Percentiles rank a stretch among this genome's conserved stretches.
These are phyloP conservation scores for Heliconius eleuchia DNA, from an alignment of 1,140 invertebrate species.

Conservation along the genomic window DNA sequence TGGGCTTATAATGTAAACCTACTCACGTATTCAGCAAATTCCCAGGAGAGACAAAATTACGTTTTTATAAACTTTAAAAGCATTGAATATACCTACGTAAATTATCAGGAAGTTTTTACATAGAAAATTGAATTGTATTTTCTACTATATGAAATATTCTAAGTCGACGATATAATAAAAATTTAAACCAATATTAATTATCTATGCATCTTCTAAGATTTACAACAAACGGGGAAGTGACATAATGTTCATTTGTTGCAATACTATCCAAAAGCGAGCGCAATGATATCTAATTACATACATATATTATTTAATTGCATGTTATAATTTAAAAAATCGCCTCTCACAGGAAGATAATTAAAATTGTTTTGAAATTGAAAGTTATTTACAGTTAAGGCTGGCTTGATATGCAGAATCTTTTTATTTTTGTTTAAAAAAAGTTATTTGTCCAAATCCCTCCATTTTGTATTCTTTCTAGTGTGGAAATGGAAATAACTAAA, in stretches of 20 bases:
- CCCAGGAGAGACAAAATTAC: too few relatives aligned
- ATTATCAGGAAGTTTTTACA: too few relatives aligned
- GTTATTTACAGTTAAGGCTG: neutral
- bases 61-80: too few relatives aligned
- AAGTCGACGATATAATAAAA: too few relatives aligned
- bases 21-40: too few relatives aligned
- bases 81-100: too few relatives aligned
- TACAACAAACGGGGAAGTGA: neutral
- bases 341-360: constrained; percentile 16
- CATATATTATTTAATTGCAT: constrained; percentile 11
- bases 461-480: neutral
- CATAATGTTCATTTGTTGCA: constrained; percentile 17
- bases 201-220: neutral
- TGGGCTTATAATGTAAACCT: too few relatives aligned
- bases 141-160: too few relatives aligned
- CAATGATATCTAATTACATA: constrained; percentile 23
- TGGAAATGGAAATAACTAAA: too few relatives aligned
- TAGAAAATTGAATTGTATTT: too few relatives aligned
- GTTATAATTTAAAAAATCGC: constrained; percentile 10
- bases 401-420: neutral
- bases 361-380: constrained; percentile 13
- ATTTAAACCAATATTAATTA: neutral
- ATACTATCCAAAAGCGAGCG: constrained; percentile 17
- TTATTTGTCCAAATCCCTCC: neutral
- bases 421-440: neutral